Evolutionary conservation across 1,140 invertebrate genomes (phyloP).

Genomic region (Brachionus plicatilis): DNA sequence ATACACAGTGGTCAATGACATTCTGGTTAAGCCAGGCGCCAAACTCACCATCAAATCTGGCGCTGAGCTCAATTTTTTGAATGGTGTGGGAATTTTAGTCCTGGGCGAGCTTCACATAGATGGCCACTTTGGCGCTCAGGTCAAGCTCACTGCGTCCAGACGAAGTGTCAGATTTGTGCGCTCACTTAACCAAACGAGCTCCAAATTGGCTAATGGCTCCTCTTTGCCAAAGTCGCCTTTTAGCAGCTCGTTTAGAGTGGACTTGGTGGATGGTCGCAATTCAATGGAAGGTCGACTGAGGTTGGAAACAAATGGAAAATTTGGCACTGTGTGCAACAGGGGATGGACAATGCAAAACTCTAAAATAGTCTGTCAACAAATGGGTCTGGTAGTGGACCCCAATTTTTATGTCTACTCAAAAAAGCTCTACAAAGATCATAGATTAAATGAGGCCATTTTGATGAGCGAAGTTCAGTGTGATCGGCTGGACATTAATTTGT

Average conservation of each 20-base stretch:
- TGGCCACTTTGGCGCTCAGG: neutral
- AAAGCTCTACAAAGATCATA: neutral
- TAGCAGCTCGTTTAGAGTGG: neutral
- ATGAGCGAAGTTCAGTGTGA: slow-evolving; percentile 40
- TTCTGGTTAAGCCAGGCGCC: slow-evolving; percentile 29
- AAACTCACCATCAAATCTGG: slow-evolving; percentile 29
- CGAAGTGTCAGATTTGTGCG: neutral
- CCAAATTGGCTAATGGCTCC: neutral
- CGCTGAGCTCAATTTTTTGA: slow-evolving; percentile 6
- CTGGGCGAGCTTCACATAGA: slow-evolving; percentile 25
- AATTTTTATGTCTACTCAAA: neutral
- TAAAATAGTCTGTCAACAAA: slow-evolving; percentile 13
- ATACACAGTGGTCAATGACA: slow-evolving; percentile 32
- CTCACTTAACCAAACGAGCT: neutral
- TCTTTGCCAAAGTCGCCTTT: neutral
- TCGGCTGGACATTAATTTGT: neutral
- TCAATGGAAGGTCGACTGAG: neutral
- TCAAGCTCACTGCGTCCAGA: neutral
- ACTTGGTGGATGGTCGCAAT: slow-evolving; percentile 17
- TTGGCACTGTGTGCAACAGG: slow-evolving; percentile 27
- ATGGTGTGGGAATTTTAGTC: slow-evolving; percentile 40
- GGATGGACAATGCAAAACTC: slow-evolving; percentile 35
- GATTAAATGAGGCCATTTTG: slow-evolving; percentile 12
- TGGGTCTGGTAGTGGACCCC: slow-evolving; percentile 30
- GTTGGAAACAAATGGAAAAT: neutral